phyloP scores from a whole-genome alignment of 2,888 invertebrate species.

The Tetranychus truncatus region DNA sequence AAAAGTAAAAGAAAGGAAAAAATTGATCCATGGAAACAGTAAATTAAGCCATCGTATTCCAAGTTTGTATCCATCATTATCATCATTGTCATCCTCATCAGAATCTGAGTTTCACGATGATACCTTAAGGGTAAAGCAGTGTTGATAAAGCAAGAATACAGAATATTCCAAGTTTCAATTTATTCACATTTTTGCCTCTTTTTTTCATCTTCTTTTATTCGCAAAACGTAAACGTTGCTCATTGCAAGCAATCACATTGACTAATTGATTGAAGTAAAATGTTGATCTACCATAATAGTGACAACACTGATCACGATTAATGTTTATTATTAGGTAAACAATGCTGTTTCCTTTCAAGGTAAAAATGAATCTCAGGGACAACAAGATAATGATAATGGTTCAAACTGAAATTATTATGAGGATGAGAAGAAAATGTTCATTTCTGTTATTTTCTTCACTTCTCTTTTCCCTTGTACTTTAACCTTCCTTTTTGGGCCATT shows the following conservation, averaged over 20 bases:
- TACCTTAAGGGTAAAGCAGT: not conserved
- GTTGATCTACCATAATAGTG: too few species aligned
- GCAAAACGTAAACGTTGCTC: too few species aligned
- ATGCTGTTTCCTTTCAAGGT: too few species aligned
- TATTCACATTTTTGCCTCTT: too few species aligned
- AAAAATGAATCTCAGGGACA: too few species aligned
- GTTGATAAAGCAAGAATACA: not conserved
- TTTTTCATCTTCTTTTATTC: too few species aligned
- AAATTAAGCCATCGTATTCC: not conserved
- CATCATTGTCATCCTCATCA: not conserved
- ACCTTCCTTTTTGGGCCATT: not conserved
- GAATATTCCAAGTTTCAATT: too few species aligned
- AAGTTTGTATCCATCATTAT: not conserved
- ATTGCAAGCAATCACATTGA: too few species aligned
- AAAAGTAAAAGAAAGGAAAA: not conserved
- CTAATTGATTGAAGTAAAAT: too few species aligned
- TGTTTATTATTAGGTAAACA: too few species aligned
- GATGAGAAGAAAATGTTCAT: not conserved
- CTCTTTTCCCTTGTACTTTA: not conserved
- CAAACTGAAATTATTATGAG: not conserved
- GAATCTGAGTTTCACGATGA: not conserved
- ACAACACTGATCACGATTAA: too few species aligned
- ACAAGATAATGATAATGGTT: not conserved
- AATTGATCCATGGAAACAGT: not conserved
- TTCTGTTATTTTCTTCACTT: not conserved